Conservation (phyloP, 2,797 vertebrate genomes). For the Cuniculus paca region DNA sequence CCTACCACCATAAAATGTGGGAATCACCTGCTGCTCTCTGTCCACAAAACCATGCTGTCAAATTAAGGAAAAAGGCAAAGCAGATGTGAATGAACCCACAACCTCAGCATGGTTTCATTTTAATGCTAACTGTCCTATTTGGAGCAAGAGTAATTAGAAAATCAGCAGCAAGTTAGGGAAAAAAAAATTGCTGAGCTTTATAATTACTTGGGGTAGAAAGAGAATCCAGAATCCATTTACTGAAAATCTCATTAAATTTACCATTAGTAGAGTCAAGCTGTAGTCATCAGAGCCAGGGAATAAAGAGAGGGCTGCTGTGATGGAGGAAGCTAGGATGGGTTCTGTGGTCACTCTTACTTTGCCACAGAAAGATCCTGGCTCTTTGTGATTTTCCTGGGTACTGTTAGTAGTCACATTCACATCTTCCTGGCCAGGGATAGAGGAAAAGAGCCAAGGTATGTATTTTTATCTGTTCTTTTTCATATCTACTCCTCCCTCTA, state of each 20-base stretch:
- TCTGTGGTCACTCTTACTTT: neutral
- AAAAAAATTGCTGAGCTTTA: conserved; percentile 83
- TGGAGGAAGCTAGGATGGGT: neutral
- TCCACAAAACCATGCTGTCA: conserved; percentile 72
- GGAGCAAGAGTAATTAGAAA: conserved; percentile 86
- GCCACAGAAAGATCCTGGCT: neutral
- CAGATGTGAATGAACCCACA: conserved; percentile 82
- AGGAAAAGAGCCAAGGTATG: neutral
- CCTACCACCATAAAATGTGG: conserved; percentile 23
- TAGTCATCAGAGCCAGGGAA: conserved; percentile 4
- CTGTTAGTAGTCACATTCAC: neutral
- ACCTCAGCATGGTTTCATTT: conserved; percentile 80
- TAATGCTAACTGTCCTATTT: conserved; percentile 85
- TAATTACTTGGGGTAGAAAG: conserved; percentile 80
- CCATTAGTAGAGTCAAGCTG: conserved; percentile 62
- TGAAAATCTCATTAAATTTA: conserved; percentile 81
- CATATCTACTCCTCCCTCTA: neutral
- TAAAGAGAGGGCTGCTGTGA: neutral
- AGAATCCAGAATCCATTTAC: conserved; percentile 75
- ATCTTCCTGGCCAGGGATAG: neutral
- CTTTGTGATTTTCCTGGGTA: neutral
- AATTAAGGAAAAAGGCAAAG: conserved; percentile 81
- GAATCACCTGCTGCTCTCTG: conserved; percentile 73
- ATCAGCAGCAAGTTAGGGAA: conserved; percentile 81
- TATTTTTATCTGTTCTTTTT: neutral